Base-by-base conservation (phyloP, 2,888 invertebrate species). In the Oconnorella tubifera region DNA sequence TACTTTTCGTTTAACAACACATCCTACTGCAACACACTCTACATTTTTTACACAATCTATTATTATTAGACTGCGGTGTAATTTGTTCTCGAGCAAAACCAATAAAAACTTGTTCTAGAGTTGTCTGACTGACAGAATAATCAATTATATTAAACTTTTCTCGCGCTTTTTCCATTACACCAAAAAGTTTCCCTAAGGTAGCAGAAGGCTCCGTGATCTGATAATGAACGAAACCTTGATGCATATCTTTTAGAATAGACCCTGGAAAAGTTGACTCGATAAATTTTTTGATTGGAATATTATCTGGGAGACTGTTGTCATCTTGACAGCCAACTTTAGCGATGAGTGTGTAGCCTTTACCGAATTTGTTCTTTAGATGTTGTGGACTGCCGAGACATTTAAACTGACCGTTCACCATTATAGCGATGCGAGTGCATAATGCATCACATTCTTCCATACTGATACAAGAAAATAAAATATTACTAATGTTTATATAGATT, bases 371-470 rank as follows among this genome's bases (percentile, higher is more conserved):
- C 72, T 83, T 83, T 3, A 84, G 74, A 67, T 81, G 79, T 55
- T 82, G 82, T 6, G 83, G 79, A 67, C 77, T 80, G 31, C 83
- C 83, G 19, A 83, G 71, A 72, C 83, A 83, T 59, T 76, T 76
- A 68, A 83, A 78, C 58, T 74, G 72, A 33, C 83, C 83, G 71
- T 83, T 83, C 25, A 83, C 83, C 82, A 83, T 82, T 58, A 83
- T 83, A 25, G 81, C 81, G 56, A 83, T 62, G 32, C 80, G 68
- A 3, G 79, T 78, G 71, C 83, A 83, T 29, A 83, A 73, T 3
- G 78, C 75, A 65, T 83, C 83, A 75, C 83, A 83, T 66, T 83
- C 83, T 67, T 80, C 81, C 81, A 83, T 81, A 65, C 82, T 82
- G 72, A 10, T 72, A 62, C 3, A 60, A 6, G 33, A 1, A 56